Conservation (phyloP, 2,797 vertebrate species). For the Karalla daura region DNA sequence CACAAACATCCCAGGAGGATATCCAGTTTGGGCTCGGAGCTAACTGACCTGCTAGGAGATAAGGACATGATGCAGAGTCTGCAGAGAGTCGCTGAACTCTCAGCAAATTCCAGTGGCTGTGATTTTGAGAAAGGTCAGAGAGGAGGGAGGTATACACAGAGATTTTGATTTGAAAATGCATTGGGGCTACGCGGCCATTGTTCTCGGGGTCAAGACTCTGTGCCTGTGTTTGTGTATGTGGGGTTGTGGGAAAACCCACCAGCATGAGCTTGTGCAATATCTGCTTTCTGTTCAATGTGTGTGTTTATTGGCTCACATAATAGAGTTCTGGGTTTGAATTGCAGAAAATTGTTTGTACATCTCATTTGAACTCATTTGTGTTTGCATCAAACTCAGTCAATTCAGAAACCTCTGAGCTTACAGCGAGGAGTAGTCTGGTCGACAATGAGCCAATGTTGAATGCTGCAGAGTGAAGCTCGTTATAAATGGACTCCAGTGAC, state of each 20-base stretch:
- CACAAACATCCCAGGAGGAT: constrained; percentile 77
- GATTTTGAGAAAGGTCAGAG: constrained; percentile 42
- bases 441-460: not conserved
- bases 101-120: constrained; percentile 53
- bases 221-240: constrained; percentile 24
- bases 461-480: not conserved
- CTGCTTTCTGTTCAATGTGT: not conserved
- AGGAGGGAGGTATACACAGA: constrained; percentile 24
- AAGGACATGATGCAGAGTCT: constrained; percentile 68
- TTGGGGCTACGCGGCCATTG: constrained; percentile 35
- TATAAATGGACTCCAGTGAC: not conserved
- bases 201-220: constrained; percentile 41
- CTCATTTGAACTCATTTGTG: constrained; percentile 2
- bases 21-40: constrained; percentile 50
- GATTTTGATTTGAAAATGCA: constrained; percentile 38
- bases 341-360: not conserved
- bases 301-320: constrained; percentile 2
- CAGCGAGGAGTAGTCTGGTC: no score
- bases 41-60: constrained; percentile 65
- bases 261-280: constrained; percentile 19
- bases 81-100: constrained; percentile 55
- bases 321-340: not conserved
- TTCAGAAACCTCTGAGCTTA: not conserved
- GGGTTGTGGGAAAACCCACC: constrained; percentile 20
- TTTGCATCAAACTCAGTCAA: constrained; percentile 5